Evolutionary conservation across 2,797 vertebrate species (phyloP).

Genomic region (Myotis findleyi): DNA sequence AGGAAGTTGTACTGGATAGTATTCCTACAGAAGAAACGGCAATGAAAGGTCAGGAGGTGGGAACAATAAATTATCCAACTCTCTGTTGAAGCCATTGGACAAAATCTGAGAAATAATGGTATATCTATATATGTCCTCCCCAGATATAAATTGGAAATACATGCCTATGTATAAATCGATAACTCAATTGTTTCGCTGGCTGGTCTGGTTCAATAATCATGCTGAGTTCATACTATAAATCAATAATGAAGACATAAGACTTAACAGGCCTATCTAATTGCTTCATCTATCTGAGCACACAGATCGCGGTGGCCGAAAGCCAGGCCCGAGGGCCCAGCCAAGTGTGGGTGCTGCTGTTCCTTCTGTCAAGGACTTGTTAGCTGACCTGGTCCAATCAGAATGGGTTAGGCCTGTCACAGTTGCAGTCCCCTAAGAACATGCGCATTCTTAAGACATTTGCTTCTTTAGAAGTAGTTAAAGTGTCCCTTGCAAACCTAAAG

Average conservation of each 20-base stretch:
- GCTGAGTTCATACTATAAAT: conserved; percentile 78
- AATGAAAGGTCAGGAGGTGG: not conserved
- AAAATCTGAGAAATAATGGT: conserved; percentile 68
- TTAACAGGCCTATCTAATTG: conserved; percentile 75
- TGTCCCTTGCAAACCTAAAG: not conserved
- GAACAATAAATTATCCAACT: conserved; percentile 42
- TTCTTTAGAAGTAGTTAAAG: conserved; percentile 11
- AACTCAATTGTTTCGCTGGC: conserved; percentile 63
- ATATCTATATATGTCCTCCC: conserved; percentile 47
- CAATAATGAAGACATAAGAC: conserved; percentile 77
- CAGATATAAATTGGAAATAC: conserved; percentile 68
- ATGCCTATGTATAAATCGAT: conserved; percentile 66
- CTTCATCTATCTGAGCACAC: conserved; percentile 51
- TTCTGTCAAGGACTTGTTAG: conserved; percentile 53
- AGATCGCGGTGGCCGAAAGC: conserved; percentile 58
- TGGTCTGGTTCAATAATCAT: conserved; percentile 66
- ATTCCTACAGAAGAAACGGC: not conserved
- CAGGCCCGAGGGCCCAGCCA: conserved; percentile 45
- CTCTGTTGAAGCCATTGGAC: conserved; percentile 1
- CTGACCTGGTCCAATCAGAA: not conserved
- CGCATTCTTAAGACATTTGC: not conserved
- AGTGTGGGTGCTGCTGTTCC: conserved; percentile 49
- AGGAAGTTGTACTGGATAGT: not conserved
- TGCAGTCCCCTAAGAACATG: not conserved
- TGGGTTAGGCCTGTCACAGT: not conserved